Evolutionary conservation across 2,113 vertebrate genomes (phyloP).

Genomic region (Rhynchopsitta pachyrhyncha): DNA sequence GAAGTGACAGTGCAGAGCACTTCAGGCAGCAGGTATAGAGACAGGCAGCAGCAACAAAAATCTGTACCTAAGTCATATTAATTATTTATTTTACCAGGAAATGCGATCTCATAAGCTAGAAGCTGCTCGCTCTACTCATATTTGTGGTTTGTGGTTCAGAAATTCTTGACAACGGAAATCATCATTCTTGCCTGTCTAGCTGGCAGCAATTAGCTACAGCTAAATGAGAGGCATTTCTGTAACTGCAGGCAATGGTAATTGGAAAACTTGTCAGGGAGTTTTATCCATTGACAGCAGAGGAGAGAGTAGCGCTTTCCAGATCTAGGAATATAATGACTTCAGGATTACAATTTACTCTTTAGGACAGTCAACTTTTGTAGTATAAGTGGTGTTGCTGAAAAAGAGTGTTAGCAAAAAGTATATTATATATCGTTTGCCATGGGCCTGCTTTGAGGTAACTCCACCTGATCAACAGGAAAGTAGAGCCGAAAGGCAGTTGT

Average conservation of each 20-base stretch:
- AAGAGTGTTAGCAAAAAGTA: neutral
- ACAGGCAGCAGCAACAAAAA: neutral
- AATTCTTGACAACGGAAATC: neutral
- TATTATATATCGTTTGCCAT: neutral
- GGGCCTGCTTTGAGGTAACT: neutral
- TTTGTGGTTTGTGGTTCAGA: conserved; percentile 4
- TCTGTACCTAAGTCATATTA: neutral
- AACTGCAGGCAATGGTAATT: neutral
- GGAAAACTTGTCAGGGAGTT: neutral
- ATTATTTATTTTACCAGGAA: neutral
- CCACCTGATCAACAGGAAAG: neutral
- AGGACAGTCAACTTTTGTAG: neutral
- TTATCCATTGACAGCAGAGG: neutral
- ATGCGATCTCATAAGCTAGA: neutral
- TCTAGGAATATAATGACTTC: neutral
- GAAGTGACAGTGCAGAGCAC: neutral
- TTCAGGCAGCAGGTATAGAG: neutral
- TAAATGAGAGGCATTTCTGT: neutral
- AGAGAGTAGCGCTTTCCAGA: neutral
- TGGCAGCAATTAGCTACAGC: neutral
- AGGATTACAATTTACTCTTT: neutral
- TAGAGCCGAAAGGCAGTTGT: neutral
- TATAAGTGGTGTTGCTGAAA: neutral
- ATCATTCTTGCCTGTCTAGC: neutral
- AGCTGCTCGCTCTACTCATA: neutral